Evolutionary conservation across 2,113 vertebrate genomes (phyloP), one percentile per base, ranked within the genome.

Genomic region (Pachycephala philippinensis): DNA sequence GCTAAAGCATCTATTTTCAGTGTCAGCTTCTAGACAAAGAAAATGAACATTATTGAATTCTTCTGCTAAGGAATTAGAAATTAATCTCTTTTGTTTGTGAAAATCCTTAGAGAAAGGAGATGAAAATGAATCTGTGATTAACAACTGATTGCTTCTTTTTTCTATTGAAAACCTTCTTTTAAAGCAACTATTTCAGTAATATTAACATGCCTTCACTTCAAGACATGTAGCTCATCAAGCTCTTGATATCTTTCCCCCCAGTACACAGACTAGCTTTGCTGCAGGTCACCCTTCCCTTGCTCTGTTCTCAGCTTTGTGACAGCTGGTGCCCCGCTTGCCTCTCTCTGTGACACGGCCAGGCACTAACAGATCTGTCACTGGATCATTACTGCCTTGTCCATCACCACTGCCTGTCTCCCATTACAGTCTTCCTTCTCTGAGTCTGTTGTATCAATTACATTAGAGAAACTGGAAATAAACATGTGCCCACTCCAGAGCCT

Each of bases 261-360:
- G 8, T 44, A 23, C 7, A n/a, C 6, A 64, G 42, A 17, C 13
- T 3, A 1, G 12, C 80, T 83, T 50, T 85, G 47, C 53, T 87
- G 23, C 18, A 90, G 30, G 50, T 65, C 23, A 33, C 17, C 22
- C 8, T 86, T 63, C 9, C 30, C 23, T 50, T 10, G 1, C 53
- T 31, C 33, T 71, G 23, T 28, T 22, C 49, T 59, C 35, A 28
- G 11, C 28, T 74, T 77, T 69, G 37, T 0, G 3, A 9, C 0
- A 1, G 35, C 27, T 3, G 2, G 13, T 2, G 2, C 8, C 54
- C 30, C 0, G 0, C 63, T 91, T 18, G 2, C 28, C 52, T 78
- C 65, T 89, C 1, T 6, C 56, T 64, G 37, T 1, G 7, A 60
- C 27, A 31, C 24, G 79, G 33, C 57, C 53, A 30, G 2, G 2